phyloP scores from a whole-genome alignment of 2,113 vertebrate genomes.

The Pseudorhombus dupliciocellatus region DNA sequence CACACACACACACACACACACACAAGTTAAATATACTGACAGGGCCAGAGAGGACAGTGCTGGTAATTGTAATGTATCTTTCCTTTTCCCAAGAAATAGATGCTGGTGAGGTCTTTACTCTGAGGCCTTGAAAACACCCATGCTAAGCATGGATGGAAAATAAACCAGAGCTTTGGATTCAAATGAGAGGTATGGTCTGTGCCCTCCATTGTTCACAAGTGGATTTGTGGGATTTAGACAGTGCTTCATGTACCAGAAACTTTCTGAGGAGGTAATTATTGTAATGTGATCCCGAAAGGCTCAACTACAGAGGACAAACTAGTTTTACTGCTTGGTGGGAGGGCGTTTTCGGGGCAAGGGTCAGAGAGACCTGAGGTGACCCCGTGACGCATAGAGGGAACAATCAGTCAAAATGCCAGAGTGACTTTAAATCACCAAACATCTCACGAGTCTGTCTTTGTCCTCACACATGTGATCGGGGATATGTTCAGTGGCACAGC shows the following conservation, averaged over 20 bases:
- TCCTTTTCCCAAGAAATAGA: slow-evolving; percentile 12
- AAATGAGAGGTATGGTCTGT: slow-evolving; percentile 32
- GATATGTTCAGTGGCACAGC: slow-evolving; percentile 43
- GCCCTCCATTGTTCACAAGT: slow-evolving; percentile 28
- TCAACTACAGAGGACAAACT: slow-evolving; percentile 33
- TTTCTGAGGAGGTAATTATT: slow-evolving; percentile 54
- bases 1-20: not conserved
- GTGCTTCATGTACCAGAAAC: slow-evolving; percentile 28
- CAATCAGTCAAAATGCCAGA: slow-evolving; percentile 59
- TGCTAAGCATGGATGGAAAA: slow-evolving; percentile 7
- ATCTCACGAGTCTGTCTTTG: slow-evolving; percentile 37
- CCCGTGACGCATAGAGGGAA: slow-evolving; percentile 40
- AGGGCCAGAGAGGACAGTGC: slow-evolving; percentile 7
- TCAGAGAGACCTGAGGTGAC: slow-evolving; percentile 53
- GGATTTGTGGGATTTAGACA: slow-evolving; percentile 44
- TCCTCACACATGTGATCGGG: slow-evolving; percentile 43
- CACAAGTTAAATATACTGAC: slow-evolving; percentile 16
- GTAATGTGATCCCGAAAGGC: slow-evolving; percentile 59
- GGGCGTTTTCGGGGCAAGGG: slow-evolving; percentile 32
- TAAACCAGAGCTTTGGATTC: slow-evolving; percentile 5
- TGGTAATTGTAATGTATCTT: slow-evolving; percentile 15
- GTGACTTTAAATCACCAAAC: slow-evolving; percentile 60
- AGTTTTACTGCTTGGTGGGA: slow-evolving; percentile 37
- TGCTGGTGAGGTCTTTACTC: slow-evolving; percentile 8
- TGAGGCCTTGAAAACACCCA: not conserved